Evolutionary conservation across 1,140 invertebrate genomes (phyloP).

Genomic region (Ylistrum balloti): DNA sequence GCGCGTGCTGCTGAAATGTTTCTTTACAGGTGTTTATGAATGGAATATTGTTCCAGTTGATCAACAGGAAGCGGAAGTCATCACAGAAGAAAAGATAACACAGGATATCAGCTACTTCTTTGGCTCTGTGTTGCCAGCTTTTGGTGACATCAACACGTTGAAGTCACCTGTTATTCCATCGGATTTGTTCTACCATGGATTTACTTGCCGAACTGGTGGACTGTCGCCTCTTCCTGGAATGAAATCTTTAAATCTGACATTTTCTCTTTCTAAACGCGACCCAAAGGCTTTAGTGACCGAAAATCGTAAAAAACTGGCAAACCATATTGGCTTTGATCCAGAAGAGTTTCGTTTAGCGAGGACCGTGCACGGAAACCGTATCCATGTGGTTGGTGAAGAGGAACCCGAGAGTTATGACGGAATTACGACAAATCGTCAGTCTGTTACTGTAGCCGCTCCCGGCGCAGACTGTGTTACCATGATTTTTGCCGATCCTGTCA

Average conservation of each 20-base stretch:
- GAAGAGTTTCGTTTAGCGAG: slow-evolving; percentile 55
- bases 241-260: slow-evolving; percentile 63
- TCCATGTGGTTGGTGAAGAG: slow-evolving; percentile 59
- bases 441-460: slow-evolving; percentile 66
- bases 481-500: slow-evolving; percentile 69
- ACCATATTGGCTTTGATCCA: slow-evolving; percentile 55
- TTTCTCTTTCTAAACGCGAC: slow-evolving; percentile 64
- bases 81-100: background rate
- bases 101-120: slow-evolving; percentile 41
- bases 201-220: slow-evolving; percentile 64
- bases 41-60: slow-evolving; percentile 42
- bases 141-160: slow-evolving; percentile 58
- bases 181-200: slow-evolving; percentile 69
- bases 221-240: slow-evolving; percentile 60
- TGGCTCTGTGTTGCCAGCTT: background rate
- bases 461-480: slow-evolving; percentile 70
- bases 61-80: background rate
- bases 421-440: slow-evolving; percentile 57
- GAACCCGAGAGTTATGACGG: slow-evolving; percentile 64
- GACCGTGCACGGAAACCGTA: slow-evolving; percentile 64
- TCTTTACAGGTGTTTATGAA: slow-evolving; percentile 57
- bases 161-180: slow-evolving; percentile 58
- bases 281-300: slow-evolving; percentile 61
- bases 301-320: slow-evolving; percentile 63
- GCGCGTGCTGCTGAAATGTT: background rate